Evolutionary conservation across 2,797 vertebrate species (phyloP).

Genomic region (Hemitrygon akajei): DNA sequence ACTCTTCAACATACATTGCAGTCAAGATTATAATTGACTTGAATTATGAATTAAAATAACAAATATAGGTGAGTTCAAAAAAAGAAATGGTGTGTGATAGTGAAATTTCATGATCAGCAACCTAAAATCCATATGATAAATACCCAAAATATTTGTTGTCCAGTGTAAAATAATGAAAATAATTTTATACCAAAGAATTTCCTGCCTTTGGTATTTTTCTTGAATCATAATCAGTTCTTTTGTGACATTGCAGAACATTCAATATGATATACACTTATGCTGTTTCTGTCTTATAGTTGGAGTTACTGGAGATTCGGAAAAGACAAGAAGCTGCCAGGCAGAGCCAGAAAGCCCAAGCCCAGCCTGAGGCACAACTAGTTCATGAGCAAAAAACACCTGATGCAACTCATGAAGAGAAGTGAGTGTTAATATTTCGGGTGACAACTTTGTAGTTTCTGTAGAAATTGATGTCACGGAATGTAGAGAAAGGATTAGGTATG

Average conservation of each 20-base stretch:
- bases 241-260: not conserved
- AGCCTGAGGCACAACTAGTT: constrained; percentile 30
- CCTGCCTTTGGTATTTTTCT: not conserved
- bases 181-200: not conserved
- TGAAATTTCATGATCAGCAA: no score
- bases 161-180: not conserved
- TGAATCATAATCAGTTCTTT: not conserved
- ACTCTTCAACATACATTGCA: no score
- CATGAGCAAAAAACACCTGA: not conserved
- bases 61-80: no score
- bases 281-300: constrained; percentile 61
- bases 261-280: not conserved
- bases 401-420: constrained; percentile 3
- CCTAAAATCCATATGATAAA: no score
- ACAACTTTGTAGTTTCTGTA: not conserved
- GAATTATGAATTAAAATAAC: no score
- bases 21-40: no score
- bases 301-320: constrained; percentile 66
- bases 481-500: not conserved
- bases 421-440: not conserved
- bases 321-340: constrained; percentile 59
- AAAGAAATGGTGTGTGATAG: no score
- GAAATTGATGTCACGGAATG: not conserved
- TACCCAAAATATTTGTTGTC: no score
- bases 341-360: constrained; percentile 42